phyloP scores from a whole-genome alignment of 2,797 vertebrate species.

The Coregonus sp. region DNA sequence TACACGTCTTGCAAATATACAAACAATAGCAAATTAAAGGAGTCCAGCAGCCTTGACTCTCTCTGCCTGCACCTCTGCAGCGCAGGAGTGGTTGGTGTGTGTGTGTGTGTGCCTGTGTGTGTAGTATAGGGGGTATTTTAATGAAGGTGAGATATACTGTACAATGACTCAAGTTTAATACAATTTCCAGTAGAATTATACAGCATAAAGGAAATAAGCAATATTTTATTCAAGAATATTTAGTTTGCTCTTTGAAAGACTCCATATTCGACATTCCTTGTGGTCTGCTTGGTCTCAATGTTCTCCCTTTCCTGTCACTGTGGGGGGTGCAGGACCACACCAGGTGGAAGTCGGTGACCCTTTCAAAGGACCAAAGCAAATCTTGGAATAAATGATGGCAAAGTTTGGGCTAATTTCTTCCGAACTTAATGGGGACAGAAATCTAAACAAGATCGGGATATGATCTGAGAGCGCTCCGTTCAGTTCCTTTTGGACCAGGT shows the following conservation, averaged over 20 bases:
- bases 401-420: constrained; percentile 70
- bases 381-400: constrained; percentile 60
- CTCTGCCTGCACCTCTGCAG: neutral
- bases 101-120: neutral
- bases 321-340: constrained; percentile 54
- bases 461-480: constrained; percentile 57
- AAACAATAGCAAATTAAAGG: constrained; percentile 78
- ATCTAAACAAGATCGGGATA: constrained; percentile 58
- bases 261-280: neutral
- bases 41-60: constrained; percentile 35
- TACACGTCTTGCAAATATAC: constrained; percentile 70
- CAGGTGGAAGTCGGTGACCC: constrained; percentile 28
- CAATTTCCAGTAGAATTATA: neutral
- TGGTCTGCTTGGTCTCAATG: neutral
- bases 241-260: neutral
- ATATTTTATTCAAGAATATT: neutral
- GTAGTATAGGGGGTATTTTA: neutral
- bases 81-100: neutral
- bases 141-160: neutral
- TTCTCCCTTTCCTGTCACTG: neutral
- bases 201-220: neutral
- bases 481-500: constrained; percentile 56
- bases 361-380: constrained; percentile 57
- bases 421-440: constrained; percentile 47
- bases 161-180: neutral